These are phyloP conservation scores for Tetranychus piercei DNA, from an alignment of 2,888 invertebrate genomes.

Conservation along the genomic window DNA sequence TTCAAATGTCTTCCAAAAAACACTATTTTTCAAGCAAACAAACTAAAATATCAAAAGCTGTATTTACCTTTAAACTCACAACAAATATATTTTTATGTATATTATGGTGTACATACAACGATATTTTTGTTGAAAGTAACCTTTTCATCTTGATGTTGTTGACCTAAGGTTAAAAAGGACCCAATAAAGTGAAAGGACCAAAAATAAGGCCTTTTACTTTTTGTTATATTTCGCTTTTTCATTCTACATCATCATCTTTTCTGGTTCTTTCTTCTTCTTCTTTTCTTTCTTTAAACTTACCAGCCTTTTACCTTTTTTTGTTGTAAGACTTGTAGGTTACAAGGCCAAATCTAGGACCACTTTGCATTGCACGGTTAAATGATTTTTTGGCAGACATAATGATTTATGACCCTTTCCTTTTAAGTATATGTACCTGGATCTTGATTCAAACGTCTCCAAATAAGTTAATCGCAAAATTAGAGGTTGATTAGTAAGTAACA, in stretches of 20 bases:
- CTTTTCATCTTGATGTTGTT: not conserved
- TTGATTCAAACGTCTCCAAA: too few species aligned
- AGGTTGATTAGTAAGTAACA: too few species aligned
- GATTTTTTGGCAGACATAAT: not conserved
- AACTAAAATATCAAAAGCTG: not conserved
- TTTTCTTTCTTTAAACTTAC: not conserved
- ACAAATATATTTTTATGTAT: too few species aligned
- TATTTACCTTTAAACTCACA: not conserved
- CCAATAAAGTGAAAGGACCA: not conserved
- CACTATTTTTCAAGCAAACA: too few species aligned
- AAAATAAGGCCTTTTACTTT: not conserved
- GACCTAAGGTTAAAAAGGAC: not conserved
- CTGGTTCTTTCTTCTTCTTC: not conserved
- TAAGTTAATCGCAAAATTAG: too few species aligned
- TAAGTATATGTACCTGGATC: not conserved
- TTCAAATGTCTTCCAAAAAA: too few species aligned
- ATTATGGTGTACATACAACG: not conserved
- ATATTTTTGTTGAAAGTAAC: not conserved
- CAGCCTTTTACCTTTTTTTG: not conserved
- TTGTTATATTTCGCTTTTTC: not conserved
- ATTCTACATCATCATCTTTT: not conserved
- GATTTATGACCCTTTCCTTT: not conserved
- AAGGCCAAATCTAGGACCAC: not conserved
- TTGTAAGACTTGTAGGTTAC: not conserved
- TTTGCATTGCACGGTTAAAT: not conserved